Evolutionary conservation across 1,140 invertebrate species (phyloP).

Genomic region (Rhyacophila brunnea): DNA sequence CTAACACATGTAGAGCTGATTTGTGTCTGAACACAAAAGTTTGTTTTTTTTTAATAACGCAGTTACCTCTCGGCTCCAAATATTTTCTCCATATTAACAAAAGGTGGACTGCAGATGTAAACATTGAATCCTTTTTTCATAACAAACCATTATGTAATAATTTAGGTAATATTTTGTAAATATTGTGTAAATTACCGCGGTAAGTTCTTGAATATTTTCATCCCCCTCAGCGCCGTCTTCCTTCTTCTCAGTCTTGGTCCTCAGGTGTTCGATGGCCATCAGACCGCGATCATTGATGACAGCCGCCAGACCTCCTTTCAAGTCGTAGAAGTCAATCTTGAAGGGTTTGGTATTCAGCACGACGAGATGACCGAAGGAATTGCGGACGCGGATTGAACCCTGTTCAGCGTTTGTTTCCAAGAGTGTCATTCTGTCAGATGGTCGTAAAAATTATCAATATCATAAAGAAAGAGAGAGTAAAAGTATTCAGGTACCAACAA

Average conservation of each 20-base stretch:
- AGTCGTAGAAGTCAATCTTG: conserved; percentile 78
- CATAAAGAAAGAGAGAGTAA: too few species aligned
- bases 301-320: conserved; percentile 69
- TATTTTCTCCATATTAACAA: too few species aligned
- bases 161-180: too few species aligned
- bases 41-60: too few species aligned
- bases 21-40: too few species aligned
- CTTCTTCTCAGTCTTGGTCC: conserved; percentile 59
- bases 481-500: too few species aligned
- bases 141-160: too few species aligned
- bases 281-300: conserved; percentile 86
- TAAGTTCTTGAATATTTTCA: conserved; percentile 35
- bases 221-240: conserved; percentile 41
- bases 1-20: too few species aligned
- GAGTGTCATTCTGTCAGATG: conserved; percentile 46
- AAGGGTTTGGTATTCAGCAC: conserved; percentile 76
- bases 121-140: too few species aligned
- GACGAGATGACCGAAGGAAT: conserved; percentile 67
- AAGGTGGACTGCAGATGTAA: too few species aligned
- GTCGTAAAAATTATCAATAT: too few species aligned
- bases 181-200: conserved; percentile 38
- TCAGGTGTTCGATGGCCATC: conserved; percentile 89
- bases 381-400: conserved; percentile 54
- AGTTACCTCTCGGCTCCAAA: too few species aligned
- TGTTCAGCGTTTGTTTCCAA: conserved; percentile 53